Base-by-base conservation (phyloP, 35 echinoderm and acorn worm species). In the Holothuria glaberrima region DNA sequence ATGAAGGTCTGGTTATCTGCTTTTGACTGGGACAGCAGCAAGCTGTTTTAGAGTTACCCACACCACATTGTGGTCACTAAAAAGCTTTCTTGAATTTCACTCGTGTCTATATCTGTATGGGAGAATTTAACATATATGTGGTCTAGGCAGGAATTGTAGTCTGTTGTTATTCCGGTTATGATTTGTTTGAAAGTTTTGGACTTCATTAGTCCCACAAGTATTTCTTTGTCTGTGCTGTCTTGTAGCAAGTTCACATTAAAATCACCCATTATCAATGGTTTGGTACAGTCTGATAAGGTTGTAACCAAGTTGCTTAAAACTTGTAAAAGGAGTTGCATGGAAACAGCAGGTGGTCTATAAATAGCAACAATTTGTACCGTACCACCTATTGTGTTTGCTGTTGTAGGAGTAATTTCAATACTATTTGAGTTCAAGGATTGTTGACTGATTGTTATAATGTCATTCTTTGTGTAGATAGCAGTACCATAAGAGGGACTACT, bases 61-160 rank as follows among this genome's bases (percentile, higher is more conserved):
- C 30, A 86, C 35, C 10, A 9, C 27, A 36, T 68, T 86, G 59
- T 86, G 83, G 34, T 86, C 32, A 86, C 83, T 46, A 33, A 27
- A 86, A 20, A 86, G 59, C 59, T 86, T 86, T 86, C 33, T 10
- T 1, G 83, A 12, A 86, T 32, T 38, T 59, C 83, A 66, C 19
- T 34, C 16, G 27, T 17, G 28, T 16, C 9, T 86, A 86, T 86
- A 20, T 66, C 17, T 66, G 27, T 28, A 19, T 32, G 0, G 13
- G 83, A 17, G 12, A 86, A 16, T 21, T 86, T 86, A 22, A 32
- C 30, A 54, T 86, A 86, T 34, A 86, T 86, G 35, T 86, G 59
- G 63, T 86, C 34, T 2, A 86, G 83, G 24, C 58, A 86, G 17
- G 62, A 86, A 25, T 86, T 36, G 26, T 46, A 86, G 35, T 86